Base-by-base conservation (phyloP, 53 echinoderm and acorn worm genomes). In the Henricia sp. region DNA sequence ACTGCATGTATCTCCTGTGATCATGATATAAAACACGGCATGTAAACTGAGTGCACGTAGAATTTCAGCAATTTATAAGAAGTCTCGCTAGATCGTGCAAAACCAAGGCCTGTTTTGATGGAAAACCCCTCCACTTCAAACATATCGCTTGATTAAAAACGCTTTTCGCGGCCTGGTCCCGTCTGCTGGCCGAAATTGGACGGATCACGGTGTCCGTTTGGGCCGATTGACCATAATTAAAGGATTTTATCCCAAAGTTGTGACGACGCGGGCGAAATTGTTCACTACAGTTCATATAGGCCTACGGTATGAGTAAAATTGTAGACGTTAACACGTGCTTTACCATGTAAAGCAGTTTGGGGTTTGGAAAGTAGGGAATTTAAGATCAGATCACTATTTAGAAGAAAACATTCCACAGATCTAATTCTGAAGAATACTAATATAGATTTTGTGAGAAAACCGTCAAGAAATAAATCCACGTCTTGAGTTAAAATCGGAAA, bases 61-160 rank as follows among this genome's bases (percentile, higher is more conserved):
- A 42, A 56, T 23, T 17, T 33, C 0, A 13, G 27, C 65, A 16
- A 39, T 55, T 73, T 73, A 42, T 6, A n/a, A 19, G 73, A 52
- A 24, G 20, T 19, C 53, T 73, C 10, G 50, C 36, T 21, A 52
- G 16, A 13, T 24, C 34, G 3, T 54, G 36, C 37, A 35, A 35
- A 24, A 37, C 57, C 37, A 76, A 57, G 57, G 59, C 57, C 59
- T 76, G 39, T 52, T 37, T 58, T 76, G 59, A 76, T 57, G 39
- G 76, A 57, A 76, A 58, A 57, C 59, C 42, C 32, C 27, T 1
- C 58, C 57, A 41, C 59, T 41, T 41, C 10, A 2, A 59, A 40
- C 57, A 76, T 38, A 19, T 58, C 41, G 57, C 4, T 59, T 59
- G 76, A 76, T 76, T 76, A 76, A 76, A 76, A 76, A 58, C 57